Percentiles rank a stretch among this genome's conserved stretches.
Evolutionary conservation across 1,140 invertebrate genomes (phyloP).

Genomic region (Aleiodes sp.): DNA sequence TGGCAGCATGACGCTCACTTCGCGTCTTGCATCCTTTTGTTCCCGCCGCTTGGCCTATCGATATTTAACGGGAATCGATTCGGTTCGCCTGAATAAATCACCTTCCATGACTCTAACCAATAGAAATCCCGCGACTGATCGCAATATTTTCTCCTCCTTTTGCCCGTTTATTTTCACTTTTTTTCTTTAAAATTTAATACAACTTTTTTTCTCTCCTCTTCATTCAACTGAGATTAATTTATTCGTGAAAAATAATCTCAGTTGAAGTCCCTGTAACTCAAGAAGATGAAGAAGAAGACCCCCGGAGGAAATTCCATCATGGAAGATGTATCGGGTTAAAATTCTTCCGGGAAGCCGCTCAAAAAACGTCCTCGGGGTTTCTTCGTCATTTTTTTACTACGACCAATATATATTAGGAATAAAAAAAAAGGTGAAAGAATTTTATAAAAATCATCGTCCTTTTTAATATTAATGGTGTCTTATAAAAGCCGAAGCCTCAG

Average conservation of each 20-base stretch:
- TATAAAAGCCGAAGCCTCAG: conserved; percentile 36
- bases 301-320: conserved; percentile 35
- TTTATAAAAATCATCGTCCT: conserved; percentile 14
- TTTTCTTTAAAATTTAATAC: too few species aligned
- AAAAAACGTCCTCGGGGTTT: not conserved
- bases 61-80: conserved; percentile 56
- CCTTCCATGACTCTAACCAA: not conserved
- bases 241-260: conserved; percentile 8
- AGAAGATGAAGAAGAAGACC: conserved; percentile 39
- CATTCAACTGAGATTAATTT: conserved; percentile 22
- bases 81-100: conserved; percentile 35
- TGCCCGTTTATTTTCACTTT: too few species aligned
- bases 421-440: conserved; percentile 8
- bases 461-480: conserved; percentile 58
- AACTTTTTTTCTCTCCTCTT: not conserved
- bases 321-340: conserved; percentile 36
- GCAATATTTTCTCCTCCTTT: too few species aligned
- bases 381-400: too few species aligned
- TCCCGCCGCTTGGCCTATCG: conserved; percentile 41
- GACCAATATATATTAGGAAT: not conserved
- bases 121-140: not conserved
- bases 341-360: conserved; percentile 44
- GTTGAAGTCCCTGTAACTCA: conserved; percentile 37
- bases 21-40: conserved; percentile 42
- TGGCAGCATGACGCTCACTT: not conserved